Evolutionary conservation across 2,888 invertebrate species (phyloP).

Genomic region (Syritta pipiens): DNA sequence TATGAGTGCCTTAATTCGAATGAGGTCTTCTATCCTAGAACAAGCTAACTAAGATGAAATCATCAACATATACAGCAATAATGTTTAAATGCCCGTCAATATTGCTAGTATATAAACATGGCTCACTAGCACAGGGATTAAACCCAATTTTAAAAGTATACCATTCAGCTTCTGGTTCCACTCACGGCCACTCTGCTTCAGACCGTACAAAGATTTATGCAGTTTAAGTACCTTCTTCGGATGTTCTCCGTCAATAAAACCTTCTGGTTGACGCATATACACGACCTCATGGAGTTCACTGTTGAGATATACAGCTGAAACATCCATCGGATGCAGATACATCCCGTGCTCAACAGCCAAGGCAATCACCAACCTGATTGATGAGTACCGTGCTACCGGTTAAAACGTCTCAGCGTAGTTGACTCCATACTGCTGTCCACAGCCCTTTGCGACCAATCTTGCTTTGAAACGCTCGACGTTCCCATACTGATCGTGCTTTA

Average conservation of each 20-base stretch:
- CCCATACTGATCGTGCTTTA: conserved; percentile 13
- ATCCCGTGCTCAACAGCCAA: conserved; percentile 62
- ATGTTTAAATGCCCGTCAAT: too few species aligned
- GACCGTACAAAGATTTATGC: conserved; percentile 68
- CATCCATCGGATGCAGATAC: conserved; percentile 67
- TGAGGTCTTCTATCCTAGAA: conserved; percentile 22
- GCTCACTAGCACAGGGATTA: too few species aligned
- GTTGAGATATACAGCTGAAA: conserved; percentile 67
- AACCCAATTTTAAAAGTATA: too few species aligned
- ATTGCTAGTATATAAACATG: too few species aligned
- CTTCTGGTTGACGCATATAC: conserved; percentile 64
- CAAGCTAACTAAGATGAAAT: conserved; percentile 59
- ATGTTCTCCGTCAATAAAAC: conserved; percentile 24
- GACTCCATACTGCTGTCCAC: conserved; percentile 41
- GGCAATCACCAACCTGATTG: conserved; percentile 63
- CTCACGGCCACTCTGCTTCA: conserved; percentile 67
- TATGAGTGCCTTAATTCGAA: conserved; percentile 40
- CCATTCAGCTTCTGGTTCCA: conserved; percentile 11
- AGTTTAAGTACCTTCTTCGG: conserved; percentile 63
- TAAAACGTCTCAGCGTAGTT: conserved; percentile 61
- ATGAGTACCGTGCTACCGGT: conserved; percentile 55
- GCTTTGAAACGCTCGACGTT: conserved; percentile 34
- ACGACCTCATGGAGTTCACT: conserved; percentile 55
- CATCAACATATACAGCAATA: conserved; percentile 68
- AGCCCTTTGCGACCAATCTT: conserved; percentile 60